Conservation (phyloP, 2,113 vertebrate genomes). For the Proteles cristata region DNA sequence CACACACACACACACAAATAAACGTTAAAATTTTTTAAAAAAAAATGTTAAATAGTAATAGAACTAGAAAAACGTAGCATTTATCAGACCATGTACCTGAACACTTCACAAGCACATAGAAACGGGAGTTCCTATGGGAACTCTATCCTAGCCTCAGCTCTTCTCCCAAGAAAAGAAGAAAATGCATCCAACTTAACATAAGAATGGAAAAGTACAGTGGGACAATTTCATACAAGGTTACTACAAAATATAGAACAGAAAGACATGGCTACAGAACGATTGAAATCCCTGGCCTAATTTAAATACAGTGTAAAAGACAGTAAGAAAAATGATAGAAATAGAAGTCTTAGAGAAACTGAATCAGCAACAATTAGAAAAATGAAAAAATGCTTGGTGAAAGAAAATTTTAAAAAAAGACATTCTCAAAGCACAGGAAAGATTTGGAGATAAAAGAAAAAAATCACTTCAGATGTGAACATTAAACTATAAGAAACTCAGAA, state of each 20-base stretch:
- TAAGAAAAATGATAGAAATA: not conserved
- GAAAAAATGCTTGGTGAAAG: not conserved
- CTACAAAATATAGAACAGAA: not conserved
- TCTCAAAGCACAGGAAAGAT: not conserved
- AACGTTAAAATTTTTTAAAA: not conserved
- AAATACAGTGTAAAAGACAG: not conserved
- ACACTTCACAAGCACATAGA: not conserved
- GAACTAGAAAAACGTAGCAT: not conserved
- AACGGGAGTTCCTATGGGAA: not conserved
- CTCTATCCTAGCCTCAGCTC: not conserved
- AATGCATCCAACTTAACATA: not conserved
- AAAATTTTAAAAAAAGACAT: not conserved
- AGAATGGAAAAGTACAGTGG: not conserved
- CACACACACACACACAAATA: too few species aligned
- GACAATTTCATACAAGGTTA: not conserved
- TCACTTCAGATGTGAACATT: not conserved
- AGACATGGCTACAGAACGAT: not conserved
- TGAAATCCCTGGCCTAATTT: not conserved
- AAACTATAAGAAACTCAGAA: not conserved
- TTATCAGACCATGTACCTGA: not conserved
- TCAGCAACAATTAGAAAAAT: not conserved
- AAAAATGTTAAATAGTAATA: not conserved
- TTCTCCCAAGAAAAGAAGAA: not conserved
- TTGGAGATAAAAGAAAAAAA: not conserved
- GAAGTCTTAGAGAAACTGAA: not conserved